These are phyloP conservation scores for Luperina nickerlii DNA, from an alignment of 2,888 invertebrate species.

Conservation along the genomic window DNA sequence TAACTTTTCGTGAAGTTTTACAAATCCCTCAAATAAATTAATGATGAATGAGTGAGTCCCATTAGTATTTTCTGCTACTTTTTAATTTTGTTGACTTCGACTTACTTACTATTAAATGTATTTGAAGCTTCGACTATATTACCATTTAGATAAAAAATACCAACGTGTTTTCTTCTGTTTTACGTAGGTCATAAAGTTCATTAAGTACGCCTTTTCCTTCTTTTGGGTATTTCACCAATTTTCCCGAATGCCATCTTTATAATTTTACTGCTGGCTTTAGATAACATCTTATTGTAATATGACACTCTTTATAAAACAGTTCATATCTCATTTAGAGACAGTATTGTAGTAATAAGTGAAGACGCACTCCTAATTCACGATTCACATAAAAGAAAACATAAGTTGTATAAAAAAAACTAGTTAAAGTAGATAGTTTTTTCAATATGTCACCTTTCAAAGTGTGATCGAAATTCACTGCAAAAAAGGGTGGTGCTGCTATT, in stretches of 20 bases:
- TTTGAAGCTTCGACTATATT: no score
- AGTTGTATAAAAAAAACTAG: not conserved
- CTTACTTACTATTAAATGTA: not conserved
- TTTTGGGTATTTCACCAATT: slow-evolving; percentile 33
- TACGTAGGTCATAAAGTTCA: slow-evolving; percentile 20
- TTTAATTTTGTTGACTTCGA: not conserved
- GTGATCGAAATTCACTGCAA: slow-evolving; percentile 55
- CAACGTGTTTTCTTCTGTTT: not conserved
- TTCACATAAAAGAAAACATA: not conserved
- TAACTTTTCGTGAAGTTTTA: not conserved
- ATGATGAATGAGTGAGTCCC: not conserved
- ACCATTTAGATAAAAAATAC: not conserved
- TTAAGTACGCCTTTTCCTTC: slow-evolving; percentile 13
- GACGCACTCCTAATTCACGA: not conserved
- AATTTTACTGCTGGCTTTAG: slow-evolving; percentile 13
- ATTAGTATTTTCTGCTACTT: not conserved
- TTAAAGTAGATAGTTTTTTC: not conserved
- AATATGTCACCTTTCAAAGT: slow-evolving; percentile 50
- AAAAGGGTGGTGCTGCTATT: slow-evolving; percentile 22
- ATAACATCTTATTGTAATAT: slow-evolving; percentile 25
- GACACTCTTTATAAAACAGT: slow-evolving; percentile 27
- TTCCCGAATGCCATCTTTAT: slow-evolving; percentile 13
- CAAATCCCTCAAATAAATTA: not conserved
- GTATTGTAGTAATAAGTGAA: slow-evolving; percentile 7
- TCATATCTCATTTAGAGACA: not conserved